Conservation (phyloP, 2,113 vertebrate genomes). For the Elephas maximus region DNA sequence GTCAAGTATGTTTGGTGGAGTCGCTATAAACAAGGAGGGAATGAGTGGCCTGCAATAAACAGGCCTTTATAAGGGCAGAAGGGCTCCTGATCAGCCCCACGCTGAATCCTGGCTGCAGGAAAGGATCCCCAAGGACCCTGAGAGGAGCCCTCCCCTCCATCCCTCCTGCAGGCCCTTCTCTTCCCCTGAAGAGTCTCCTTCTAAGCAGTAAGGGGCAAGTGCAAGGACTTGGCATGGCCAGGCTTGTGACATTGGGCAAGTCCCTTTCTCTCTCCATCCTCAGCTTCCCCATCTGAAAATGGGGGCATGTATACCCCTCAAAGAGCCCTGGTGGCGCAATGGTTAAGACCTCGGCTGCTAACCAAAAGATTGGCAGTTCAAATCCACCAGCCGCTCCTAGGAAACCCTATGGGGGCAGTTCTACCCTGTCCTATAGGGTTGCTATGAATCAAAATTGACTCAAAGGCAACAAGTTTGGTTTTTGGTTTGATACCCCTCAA, state of each 20-base stretch:
- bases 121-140: background rate
- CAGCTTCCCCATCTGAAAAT: background rate
- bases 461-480: no score
- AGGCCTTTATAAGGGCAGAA: conserved; percentile 14
- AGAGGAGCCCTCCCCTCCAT: background rate
- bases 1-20: conserved; percentile 48
- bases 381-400: no score
- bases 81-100: background rate
- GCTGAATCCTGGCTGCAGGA: background rate
- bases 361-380: no score
- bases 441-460: no score
- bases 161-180: background rate
- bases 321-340: background rate
- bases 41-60: rapidly evolving
- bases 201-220: background rate
- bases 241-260: background rate
- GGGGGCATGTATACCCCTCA: background rate
- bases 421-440: no score
- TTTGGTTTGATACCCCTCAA: background rate
- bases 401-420: no score
- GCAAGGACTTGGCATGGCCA: background rate
- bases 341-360: no score
- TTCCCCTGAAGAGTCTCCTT: background rate
- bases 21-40: background rate
- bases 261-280: background rate